Conservation (phyloP, 2,797 vertebrate genomes). For the Telmatherina bonti region DNA sequence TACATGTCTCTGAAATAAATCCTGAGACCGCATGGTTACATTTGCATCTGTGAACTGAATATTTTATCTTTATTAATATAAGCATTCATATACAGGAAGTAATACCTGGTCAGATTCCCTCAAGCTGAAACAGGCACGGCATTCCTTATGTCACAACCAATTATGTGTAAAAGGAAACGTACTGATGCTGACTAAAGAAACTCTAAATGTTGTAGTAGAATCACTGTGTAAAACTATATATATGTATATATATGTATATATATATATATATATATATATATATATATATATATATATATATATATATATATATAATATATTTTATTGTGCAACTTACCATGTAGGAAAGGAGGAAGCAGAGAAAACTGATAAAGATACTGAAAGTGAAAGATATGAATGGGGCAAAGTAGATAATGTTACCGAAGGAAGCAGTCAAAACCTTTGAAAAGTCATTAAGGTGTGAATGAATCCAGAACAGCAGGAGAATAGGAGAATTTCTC, state of each 20-base stretch:
- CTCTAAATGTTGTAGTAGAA: not conserved
- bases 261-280: no score
- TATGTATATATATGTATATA: no score
- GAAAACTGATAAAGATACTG: not conserved
- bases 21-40: constrained; percentile 2
- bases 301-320: not conserved
- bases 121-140: constrained; percentile 12
- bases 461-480: not conserved
- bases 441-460: constrained; percentile 3
- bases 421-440: not conserved
- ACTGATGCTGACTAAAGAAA: constrained; percentile 2
- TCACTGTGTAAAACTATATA: constrained; percentile 3
- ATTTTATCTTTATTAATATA: constrained; percentile 1
- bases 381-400: not conserved
- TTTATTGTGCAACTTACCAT: not conserved
- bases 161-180: constrained; percentile 36
- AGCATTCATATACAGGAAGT: constrained; percentile 12
- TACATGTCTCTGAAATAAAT: constrained; percentile 8
- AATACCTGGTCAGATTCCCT: constrained; percentile 24
- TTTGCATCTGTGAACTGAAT: constrained; percentile 15
- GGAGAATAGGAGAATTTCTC: constrained; percentile 13
- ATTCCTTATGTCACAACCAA: constrained; percentile 25
- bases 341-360: constrained; percentile 2
- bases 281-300: no score
- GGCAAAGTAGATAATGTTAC: constrained; percentile 7